Evolutionary conservation across 2,797 vertebrate species (phyloP).

Genomic region (Syngnathus acus): DNA sequence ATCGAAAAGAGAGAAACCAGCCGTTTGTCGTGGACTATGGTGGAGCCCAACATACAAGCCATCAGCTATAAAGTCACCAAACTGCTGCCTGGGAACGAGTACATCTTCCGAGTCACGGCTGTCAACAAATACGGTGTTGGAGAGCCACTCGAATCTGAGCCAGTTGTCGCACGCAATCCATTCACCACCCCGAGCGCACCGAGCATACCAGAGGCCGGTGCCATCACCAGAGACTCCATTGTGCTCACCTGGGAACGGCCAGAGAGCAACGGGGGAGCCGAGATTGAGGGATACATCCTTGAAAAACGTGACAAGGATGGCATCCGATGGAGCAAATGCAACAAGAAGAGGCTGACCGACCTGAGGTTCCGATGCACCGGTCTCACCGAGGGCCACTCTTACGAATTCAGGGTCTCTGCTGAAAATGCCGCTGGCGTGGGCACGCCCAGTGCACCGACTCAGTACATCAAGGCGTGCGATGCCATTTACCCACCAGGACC

Average conservation of each 20-base stretch:
- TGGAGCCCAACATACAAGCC: conserved; percentile 89
- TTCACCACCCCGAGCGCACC: conserved; percentile 88
- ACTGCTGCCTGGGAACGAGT: conserved; percentile 92
- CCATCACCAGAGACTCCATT: conserved; percentile 86
- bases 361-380: conserved; percentile 89
- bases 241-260: conserved; percentile 94
- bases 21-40: conserved; percentile 88
- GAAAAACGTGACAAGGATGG: conserved; percentile 99
- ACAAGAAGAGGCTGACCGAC: conserved; percentile 88
- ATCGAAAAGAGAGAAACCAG: conserved; percentile 95
- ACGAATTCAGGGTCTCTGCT: conserved; percentile 94
- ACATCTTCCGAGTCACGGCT: conserved; percentile 96
- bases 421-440: conserved; percentile 94
- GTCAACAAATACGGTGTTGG: conserved; percentile 98
- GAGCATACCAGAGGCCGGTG: conserved; percentile 79
- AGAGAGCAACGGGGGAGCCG: conserved; percentile 86
- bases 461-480: conserved; percentile 90
- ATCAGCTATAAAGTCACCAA: conserved; percentile 92
- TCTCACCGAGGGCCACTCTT: conserved; percentile 85
- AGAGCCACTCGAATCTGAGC: conserved; percentile 88
- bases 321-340: conserved; percentile 92
- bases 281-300: conserved; percentile 86
- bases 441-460: conserved; percentile 79
- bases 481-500: conserved; percentile 89
- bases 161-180: conserved; percentile 85